These are phyloP conservation scores for Andrena flavipes DNA, from an alignment of 2,888 invertebrate species.

Conservation along the genomic window DNA sequence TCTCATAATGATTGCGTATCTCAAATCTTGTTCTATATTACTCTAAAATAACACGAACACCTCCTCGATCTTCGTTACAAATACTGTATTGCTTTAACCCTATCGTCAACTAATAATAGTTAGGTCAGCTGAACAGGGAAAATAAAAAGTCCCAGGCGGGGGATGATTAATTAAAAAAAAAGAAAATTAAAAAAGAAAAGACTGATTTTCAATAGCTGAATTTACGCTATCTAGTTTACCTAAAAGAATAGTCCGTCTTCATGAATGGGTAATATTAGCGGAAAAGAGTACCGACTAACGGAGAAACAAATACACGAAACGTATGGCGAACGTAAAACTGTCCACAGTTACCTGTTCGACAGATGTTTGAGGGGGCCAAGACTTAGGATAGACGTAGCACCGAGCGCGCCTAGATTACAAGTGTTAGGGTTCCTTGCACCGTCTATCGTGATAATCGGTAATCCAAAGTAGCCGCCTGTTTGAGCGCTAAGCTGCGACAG, in stretches of 20 bases:
- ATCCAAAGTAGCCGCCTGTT: conserved; percentile 88
- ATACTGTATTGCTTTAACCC: conserved; percentile 69
- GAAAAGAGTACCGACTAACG: neutral
- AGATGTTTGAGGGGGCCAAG: conserved; percentile 89
- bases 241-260: neutral
- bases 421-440: conserved; percentile 87
- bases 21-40: conserved; percentile 58
- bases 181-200: neutral
- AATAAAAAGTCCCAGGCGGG: neutral
- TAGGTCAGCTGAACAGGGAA: conserved; percentile 31
- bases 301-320: conserved; percentile 25
- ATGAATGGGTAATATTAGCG: neutral
- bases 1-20: conserved; percentile 58
- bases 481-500: conserved; percentile 88
- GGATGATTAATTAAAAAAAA: neutral
- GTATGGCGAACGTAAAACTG: conserved; percentile 49
- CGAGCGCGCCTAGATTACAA: conserved; percentile 88
- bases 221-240: neutral
- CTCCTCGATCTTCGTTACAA: conserved; percentile 45
- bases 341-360: conserved; percentile 81
- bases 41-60: conserved; percentile 55
- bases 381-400: conserved; percentile 90
- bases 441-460: conserved; percentile 90
- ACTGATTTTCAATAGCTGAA: neutral
- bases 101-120: conserved; percentile 46